Conservation (phyloP, 2,888 invertebrate genomes). For the Conops quadrifasciatus region DNA sequence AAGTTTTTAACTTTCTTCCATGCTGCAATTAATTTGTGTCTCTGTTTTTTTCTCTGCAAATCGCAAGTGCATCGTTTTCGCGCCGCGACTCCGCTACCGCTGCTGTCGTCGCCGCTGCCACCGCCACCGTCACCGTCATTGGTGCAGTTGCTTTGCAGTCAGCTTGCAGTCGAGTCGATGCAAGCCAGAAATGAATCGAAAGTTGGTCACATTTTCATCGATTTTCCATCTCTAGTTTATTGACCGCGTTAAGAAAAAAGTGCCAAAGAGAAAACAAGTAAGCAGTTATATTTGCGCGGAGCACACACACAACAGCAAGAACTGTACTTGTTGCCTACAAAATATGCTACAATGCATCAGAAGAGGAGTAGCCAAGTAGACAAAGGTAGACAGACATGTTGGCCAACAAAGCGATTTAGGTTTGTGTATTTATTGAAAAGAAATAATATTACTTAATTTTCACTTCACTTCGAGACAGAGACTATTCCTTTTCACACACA, state of each 20-base stretch:
- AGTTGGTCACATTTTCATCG: slow-evolving; percentile 30
- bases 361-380: too few species aligned
- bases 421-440: too few species aligned
- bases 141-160: background rate
- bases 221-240: slow-evolving; percentile 35
- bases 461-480: background rate
- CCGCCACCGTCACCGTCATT: background rate
- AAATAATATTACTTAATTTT: background rate
- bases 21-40: slow-evolving; percentile 46
- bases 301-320: too few species aligned
- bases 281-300: too few species aligned
- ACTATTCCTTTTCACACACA: background rate
- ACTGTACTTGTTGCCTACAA: too few species aligned
- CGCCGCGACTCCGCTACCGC: background rate
- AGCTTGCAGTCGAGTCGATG: background rate
- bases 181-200: slow-evolving; percentile 28
- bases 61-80: slow-evolving; percentile 36
- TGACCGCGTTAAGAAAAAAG: slow-evolving; percentile 33
- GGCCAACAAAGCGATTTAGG: too few species aligned
- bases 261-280: slow-evolving; percentile 21
- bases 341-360: too few species aligned
- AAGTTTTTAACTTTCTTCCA: slow-evolving; percentile 38
- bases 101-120: slow-evolving; percentile 48
- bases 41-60: slow-evolving; percentile 51
- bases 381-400: too few species aligned